Base-by-base conservation (phyloP, 2,797 vertebrate genomes). In the Arrhamphus sclerolepis region DNA sequence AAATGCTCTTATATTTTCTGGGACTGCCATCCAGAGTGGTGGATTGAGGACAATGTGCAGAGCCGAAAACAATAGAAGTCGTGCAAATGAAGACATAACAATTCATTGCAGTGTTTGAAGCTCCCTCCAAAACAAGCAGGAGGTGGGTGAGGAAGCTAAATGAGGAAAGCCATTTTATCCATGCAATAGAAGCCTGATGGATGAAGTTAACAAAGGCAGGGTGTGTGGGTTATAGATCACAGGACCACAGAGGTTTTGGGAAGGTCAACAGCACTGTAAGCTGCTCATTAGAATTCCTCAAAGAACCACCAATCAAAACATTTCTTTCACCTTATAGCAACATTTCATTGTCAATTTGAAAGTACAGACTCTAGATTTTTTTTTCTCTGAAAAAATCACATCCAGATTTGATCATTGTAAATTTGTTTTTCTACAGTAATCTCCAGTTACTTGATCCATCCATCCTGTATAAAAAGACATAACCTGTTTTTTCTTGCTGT, bases 201-300 rank as follows among this genome's bases (percentile, higher is more conserved):
- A 56, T 50, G 50, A 22, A 54, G 66, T 46, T 41, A 46, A 61
- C 31, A 48, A 55, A 73, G 59, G 46, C 34, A 40, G 53, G 42
- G 46, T 69, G 75, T 53, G 71, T 75, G 61, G 64, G 78, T 50
- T 62, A 0, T 43, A 70, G 54, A n/a, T n/a, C n/a, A n/a, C n/a
- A n/a, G n/a, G n/a, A n/a, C n/a, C n/a, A n/a, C n/a, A n/a, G n/a
- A 55, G 39, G 51, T 41, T 24, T 14, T 55, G 24, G 13, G 16
- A n/a, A 19, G 26, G 24, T 54, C 39, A 58, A 20, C 43, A 52
- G 38, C 28, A 20, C 17, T 43, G 28, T 62, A 41, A 17, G 38
- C 39, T 42, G 52, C 60, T 52, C 21, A 26, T 26, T 6, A 26
- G 24, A 6, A 26, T 26, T 26, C 24, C 24, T 26, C 24, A 34